Conservation (phyloP, 2,888 invertebrate genomes). For the Diarsia rubi region DNA sequence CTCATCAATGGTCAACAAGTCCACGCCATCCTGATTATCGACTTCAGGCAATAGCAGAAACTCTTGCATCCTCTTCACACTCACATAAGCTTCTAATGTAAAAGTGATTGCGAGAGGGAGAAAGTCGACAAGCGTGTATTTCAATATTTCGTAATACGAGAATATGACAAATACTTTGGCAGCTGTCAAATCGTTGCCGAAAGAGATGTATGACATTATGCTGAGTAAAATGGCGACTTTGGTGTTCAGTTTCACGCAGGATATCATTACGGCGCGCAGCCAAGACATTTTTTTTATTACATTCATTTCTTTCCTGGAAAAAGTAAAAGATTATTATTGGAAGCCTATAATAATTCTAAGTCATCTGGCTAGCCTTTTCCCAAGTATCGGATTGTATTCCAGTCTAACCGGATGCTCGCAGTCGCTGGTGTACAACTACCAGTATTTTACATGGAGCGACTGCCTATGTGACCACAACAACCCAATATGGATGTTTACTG, state of each 20-base stretch:
- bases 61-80: slow-evolving; percentile 93
- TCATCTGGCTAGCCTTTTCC: too few relatives aligned
- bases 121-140: slow-evolving; percentile 95
- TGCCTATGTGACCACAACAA: too few relatives aligned
- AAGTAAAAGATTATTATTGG: neutral
- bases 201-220: slow-evolving; percentile 92
- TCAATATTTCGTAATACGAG: slow-evolving; percentile 95
- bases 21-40: slow-evolving; percentile 81
- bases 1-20: slow-evolving; percentile 81
- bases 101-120: slow-evolving; percentile 95
- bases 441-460: too few relatives aligned
- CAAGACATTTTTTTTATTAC: slow-evolving; percentile 93
- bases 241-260: slow-evolving; percentile 94
- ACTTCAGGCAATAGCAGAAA: slow-evolving; percentile 89
- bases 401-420: too few relatives aligned
- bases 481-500: too few relatives aligned
- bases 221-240: slow-evolving; percentile 95
- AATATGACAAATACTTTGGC: slow-evolving; percentile 95
- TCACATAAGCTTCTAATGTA: slow-evolving; percentile 94
- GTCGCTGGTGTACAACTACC: too few relatives aligned
- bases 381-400: too few relatives aligned
- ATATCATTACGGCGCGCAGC: slow-evolving; percentile 93
- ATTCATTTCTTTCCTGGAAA: slow-evolving; percentile 92
- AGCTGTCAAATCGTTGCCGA: slow-evolving; percentile 93
- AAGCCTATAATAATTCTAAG: too few relatives aligned